A percentile compares a stretch with the other conserved stretches of the same genome.
Evolutionary conservation across 2,113 vertebrate genomes (phyloP).

Genomic region (Motacilla alba): DNA sequence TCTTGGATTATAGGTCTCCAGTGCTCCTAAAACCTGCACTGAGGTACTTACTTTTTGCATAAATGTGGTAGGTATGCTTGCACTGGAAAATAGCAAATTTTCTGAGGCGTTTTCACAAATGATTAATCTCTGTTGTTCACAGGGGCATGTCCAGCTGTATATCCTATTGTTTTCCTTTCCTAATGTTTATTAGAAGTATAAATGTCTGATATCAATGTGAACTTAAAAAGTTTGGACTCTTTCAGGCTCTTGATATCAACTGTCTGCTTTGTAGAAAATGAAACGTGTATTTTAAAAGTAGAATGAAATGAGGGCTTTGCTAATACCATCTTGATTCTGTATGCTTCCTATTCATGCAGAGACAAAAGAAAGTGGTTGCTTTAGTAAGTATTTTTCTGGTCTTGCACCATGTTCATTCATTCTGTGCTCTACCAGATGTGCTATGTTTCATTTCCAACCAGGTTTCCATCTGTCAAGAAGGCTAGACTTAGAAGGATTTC

Average conservation of each 20-base stretch:
- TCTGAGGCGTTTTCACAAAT: background rate
- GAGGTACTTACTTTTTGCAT: background rate
- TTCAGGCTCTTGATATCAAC: background rate
- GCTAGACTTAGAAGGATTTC: constrained; percentile 28
- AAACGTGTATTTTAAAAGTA: constrained; percentile 1
- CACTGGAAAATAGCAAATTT: background rate
- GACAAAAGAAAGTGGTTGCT: constrained; percentile 36
- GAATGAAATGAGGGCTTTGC: background rate
- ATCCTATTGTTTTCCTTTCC: constrained; percentile 5
- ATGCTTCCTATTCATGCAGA: constrained; percentile 33
- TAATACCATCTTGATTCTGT: constrained; percentile 38
- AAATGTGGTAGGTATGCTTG: background rate
- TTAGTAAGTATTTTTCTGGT: constrained; percentile 11
- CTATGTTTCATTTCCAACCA: constrained; percentile 49
- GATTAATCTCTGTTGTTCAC: background rate
- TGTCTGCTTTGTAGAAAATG: background rate
- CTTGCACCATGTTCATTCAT: constrained; percentile 29
- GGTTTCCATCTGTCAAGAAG: constrained; percentile 55
- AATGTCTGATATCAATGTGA: background rate
- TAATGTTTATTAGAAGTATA: constrained; percentile 17
- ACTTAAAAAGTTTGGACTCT: background rate
- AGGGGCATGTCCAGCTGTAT: background rate
- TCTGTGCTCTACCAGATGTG: constrained; percentile 25
- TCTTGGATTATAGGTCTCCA: background rate
- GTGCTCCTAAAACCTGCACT: background rate